Evolutionary conservation across 2,797 vertebrate genomes (phyloP), one percentile per base, ranked within the genome.

Genomic region (Helarctos malayanus): DNA sequence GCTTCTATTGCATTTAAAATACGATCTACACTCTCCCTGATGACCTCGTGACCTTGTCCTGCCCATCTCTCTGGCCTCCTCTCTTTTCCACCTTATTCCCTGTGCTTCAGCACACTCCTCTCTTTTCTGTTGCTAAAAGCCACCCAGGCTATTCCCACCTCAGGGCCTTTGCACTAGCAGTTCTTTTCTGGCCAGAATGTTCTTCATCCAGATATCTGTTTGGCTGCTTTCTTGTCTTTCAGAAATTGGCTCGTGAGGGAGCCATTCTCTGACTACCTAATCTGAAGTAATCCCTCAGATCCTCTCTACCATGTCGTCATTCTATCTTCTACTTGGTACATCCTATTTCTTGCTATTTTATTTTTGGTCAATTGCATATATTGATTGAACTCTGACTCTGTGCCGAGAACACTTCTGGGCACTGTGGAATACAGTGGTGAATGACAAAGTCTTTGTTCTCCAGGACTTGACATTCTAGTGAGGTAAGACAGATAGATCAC

Each of bases 371-470:
- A 57, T 92, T 29, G 59, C 80, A 49, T 91, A 83, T 65, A 92
- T n/a, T 71, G 41, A 94, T 63, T 69, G 56, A 63, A 19, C 1
- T 29, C 29, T 35, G 83, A 75, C 5, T 63, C 76, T 68, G 12
- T 79, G 54, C 41, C n/a, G 32, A 88, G 45, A 91, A 59, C 13
- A 92, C 84, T 91, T 83, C 63, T 38, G 57, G 29, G 45, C 35
- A 52, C 57, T 83, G 38, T 32, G 13, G 4, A 76, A 35, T 41
- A 61, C 29, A 79, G n/a, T 32, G 13, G 1, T 56, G 5, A 81
- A 80, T 83, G 23, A 49, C 23, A 68, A 95, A 69, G n/a, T 63
- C 65, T 21, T 76, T 94, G 68, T 82, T 92, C 81, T 91, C 57
- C 49, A 68, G 12, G 29, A 83, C 27, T 93, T 96, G 57, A 68